Evolutionary conservation across 2,888 invertebrate genomes (phyloP).

Genomic region (Calliphora vomitoria): DNA sequence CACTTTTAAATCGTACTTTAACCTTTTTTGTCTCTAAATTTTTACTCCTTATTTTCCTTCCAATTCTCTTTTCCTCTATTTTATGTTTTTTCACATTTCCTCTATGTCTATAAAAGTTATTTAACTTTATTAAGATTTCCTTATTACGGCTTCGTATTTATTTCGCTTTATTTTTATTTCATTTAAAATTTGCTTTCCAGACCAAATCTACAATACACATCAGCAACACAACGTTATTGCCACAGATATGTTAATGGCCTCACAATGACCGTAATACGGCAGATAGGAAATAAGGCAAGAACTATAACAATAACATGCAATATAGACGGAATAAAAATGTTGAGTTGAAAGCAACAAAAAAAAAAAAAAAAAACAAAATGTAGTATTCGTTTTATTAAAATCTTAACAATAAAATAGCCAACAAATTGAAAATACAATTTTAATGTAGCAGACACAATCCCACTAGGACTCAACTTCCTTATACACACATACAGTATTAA

Average conservation of each 20-base stretch:
- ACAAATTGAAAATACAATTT: slow-evolving; percentile 70
- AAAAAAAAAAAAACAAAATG: slow-evolving; percentile 4
- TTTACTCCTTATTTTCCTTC: not conserved
- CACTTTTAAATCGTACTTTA: slow-evolving; percentile 53
- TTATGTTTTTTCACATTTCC: slow-evolving; percentile 51
- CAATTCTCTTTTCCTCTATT: slow-evolving; percentile 20
- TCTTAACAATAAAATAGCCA: slow-evolving; percentile 69
- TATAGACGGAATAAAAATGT: slow-evolving; percentile 38
- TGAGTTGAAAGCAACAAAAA: slow-evolving; percentile 3
- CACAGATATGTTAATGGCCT: slow-evolving; percentile 70
- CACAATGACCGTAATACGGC: slow-evolving; percentile 62
- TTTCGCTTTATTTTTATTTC: slow-evolving; percentile 31
- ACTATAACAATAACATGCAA: slow-evolving; percentile 41
- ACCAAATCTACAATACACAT: slow-evolving; percentile 38
- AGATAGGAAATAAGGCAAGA: slow-evolving; percentile 45
- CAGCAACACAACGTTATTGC: slow-evolving; percentile 11
- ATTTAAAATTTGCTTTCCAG: slow-evolving; percentile 38
- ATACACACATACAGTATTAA: not conserved
- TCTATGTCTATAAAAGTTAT: slow-evolving; percentile 63
- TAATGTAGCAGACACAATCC: slow-evolving; percentile 52
- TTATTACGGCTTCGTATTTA: slow-evolving; percentile 54
- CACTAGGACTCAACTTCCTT: not conserved
- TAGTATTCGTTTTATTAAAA: slow-evolving; percentile 69
- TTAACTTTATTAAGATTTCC: slow-evolving; percentile 72
- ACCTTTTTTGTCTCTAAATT: slow-evolving; percentile 40